Base-by-base conservation (phyloP, 2,797 vertebrate genomes). In the Meda fulgida region DNA sequence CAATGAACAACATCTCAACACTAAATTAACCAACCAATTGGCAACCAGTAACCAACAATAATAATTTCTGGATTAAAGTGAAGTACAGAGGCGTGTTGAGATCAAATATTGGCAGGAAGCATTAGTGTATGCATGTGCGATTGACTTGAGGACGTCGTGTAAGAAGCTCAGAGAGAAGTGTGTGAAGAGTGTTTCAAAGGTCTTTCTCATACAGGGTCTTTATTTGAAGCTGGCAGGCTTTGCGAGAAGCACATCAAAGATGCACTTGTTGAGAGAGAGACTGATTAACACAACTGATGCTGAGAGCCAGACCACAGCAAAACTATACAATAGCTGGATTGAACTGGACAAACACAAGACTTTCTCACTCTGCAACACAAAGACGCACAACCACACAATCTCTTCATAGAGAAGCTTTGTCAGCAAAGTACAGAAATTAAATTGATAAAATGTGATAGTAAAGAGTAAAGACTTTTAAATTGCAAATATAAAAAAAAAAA, bases 161-260 rank as follows among this genome's bases (percentile, higher is more conserved):
- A 40, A 71, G 67, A 46, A 48, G 29, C 75, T 46, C 29, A 53
- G 67, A 14, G 26, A 60, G 43, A 72, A 51, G 69, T 71, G 84
- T 23, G 69, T 65, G 65, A 34, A 71, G 31, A 43, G 67, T 40
- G 65, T 72, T 58, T 71, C 67, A 70, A 78, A 77, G 23, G 43
- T 36, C 51, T 71, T 84, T 70, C 43, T 83, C 77, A 78, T 66
- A 83, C 79, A 65, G 73, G 73, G 73, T 40, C 81, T 85, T 85
- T 72, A 80, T 84, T 71, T 73, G 78, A 80, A 84, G 79, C 85
- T 85, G 81, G 78, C 84, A 81, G 84, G 81, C 87, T 81, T 81
- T 80, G 70, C 43, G 60, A 46, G 13, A 78, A 46, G 43, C 86
- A 86, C 84, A 88, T 88, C 87, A 89, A 89, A 89, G 86, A 87